phyloP scores from a whole-genome alignment of 1,140 invertebrate species.

The Heterodera schachtii region DNA sequence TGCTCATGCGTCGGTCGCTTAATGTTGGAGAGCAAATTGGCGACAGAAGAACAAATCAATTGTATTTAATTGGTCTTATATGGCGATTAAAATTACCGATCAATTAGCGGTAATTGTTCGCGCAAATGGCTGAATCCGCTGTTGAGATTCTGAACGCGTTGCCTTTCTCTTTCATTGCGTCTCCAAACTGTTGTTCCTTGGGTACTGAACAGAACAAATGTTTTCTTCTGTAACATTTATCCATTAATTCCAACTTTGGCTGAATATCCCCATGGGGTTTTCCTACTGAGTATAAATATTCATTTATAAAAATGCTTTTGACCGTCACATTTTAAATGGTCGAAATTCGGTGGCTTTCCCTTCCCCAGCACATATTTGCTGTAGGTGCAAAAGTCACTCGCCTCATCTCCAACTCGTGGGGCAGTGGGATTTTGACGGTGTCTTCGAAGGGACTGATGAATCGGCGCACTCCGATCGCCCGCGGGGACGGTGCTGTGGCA shows the following conservation, averaged over 20 bases:
- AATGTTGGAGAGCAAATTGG: constrained; percentile 18
- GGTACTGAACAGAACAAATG: constrained; percentile 20
- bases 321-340: too few relatives aligned
- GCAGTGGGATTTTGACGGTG: constrained; percentile 66
- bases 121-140: constrained; percentile 80
- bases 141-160: constrained; percentile 78
- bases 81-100: constrained; percentile 43
- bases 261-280: background rate
- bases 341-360: too few relatives aligned
- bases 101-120: constrained; percentile 72
- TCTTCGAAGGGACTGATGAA: constrained; percentile 64
- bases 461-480: background rate
- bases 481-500: background rate
- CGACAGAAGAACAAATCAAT: too few relatives aligned
- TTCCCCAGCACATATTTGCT: background rate
- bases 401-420: constrained; percentile 59
- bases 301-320: too few relatives aligned
- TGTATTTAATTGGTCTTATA: constrained; percentile 17
- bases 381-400: constrained; percentile 40
- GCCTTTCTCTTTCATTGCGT: constrained; percentile 67
- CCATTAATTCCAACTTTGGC: background rate
- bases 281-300: too few relatives aligned
- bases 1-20: constrained; percentile 68
- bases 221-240: too few relatives aligned
- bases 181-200: constrained; percentile 66